phyloP scores from a whole-genome alignment of 2,888 invertebrate genomes.

The Altica lythri region DNA sequence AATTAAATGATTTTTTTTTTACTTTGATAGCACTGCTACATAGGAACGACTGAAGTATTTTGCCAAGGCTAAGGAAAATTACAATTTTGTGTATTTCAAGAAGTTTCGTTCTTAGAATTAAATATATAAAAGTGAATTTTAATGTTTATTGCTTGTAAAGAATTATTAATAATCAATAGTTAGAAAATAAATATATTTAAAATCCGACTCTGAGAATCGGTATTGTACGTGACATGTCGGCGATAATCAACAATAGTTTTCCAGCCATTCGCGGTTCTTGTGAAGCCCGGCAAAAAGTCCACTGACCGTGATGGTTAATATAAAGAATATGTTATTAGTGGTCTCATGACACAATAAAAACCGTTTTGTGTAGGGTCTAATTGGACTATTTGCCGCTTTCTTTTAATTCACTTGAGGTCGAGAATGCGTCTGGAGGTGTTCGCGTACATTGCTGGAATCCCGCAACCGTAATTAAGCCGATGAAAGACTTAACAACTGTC shows the following conservation, averaged over 20 bases:
- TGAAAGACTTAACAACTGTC: slow-evolving; percentile 28
- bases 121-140: too few species aligned
- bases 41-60: too few species aligned
- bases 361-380: slow-evolving; percentile 42
- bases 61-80: too few species aligned
- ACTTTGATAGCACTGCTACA: too few species aligned
- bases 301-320: slow-evolving; percentile 47
- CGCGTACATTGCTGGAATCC: slow-evolving; percentile 39
- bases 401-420: slow-evolving; percentile 43
- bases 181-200: too few species aligned
- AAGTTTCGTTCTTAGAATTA: too few species aligned
- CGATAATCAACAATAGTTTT: too few species aligned
- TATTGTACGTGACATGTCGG: slow-evolving; percentile 42
- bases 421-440: slow-evolving; percentile 49
- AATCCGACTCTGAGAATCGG: too few species aligned
- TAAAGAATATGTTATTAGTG: slow-evolving; percentile 48
- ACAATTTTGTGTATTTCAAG: too few species aligned
- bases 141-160: too few species aligned
- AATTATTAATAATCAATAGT: too few species aligned
- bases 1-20: too few species aligned
- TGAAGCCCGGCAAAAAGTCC: slow-evolving; percentile 40
- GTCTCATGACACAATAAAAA: slow-evolving; percentile 39
- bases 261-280: slow-evolving; percentile 35
- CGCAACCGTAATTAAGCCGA: slow-evolving; percentile 34
- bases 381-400: slow-evolving; percentile 44